Base-by-base conservation (phyloP, 2,113 vertebrate species). In the Oplegnathus fasciatus region DNA sequence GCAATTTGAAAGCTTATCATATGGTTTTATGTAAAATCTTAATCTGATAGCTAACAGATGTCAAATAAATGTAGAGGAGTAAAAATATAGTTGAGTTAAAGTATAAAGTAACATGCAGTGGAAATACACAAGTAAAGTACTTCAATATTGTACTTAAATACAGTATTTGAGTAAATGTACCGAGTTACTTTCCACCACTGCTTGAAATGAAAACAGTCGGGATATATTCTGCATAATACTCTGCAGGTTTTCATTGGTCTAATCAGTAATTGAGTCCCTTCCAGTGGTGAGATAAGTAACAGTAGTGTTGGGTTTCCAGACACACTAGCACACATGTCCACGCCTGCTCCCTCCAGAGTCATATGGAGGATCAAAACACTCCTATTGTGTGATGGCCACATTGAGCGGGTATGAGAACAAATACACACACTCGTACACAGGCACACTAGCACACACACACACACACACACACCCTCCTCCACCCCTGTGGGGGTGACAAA, bases 321-420 rank as follows among this genome's bases (percentile, higher is more conserved):
- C 52, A 81, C 68, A 86, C 80, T 48, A 62, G 68, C 52, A 79
- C 80, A 69, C 30, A 80, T 85, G 44, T 78, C 32, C 42, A 86
- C 5, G 34, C n/a, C 13, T 34, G 48, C 61, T 86, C 75, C 52
- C 50, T 68, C 44, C 62, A 65, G 20, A 78, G 42, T 78, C 86
- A 83, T 78, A 62, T 67, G 17, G 74, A 76, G 6, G 76, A 87
- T 91, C 85, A 87, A 80, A 84, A 88, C 40, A 57, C 60, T 83
- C 65, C 52, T 64, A 78, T 40, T 67, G 57, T 81, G 52, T 67
- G 50, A 82, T 65, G 46, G 52, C 32, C 70, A 34, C 65, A 70
- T 10, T 72, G 42, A 78, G 67, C 37, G 22, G 9, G 24, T 46
- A n/a, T 30, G 55, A 50, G 75, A 71, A 46, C n/a, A 42, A 50